Evolutionary conservation across 2,797 vertebrate species (phyloP), one percentile per base, ranked within the genome.

Genomic region (Anguilla obscura): DNA sequence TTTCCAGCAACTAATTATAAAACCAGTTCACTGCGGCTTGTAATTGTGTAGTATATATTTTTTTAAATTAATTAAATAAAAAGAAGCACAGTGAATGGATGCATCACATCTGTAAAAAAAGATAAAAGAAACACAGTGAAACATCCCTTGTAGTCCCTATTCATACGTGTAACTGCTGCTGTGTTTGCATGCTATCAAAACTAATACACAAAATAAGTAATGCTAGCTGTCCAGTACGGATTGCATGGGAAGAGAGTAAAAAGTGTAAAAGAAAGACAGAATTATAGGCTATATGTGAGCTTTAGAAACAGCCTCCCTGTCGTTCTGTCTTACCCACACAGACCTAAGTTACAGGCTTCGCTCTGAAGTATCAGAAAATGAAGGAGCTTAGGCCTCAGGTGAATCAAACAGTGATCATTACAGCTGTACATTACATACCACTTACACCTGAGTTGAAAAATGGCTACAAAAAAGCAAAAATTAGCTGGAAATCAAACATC

Each of bases 1-100:
- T 16, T 52, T 74, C 87, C 82, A n/a, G 45, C 54, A 16, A 12
- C 60, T 85, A 88, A 88, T 85, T 66, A 85, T 74, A 83, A 71
- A 69, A 88, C 69, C 87, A 76, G 40, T 52, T 85, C 84, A 85
- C 48, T 76, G 84, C 27, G 66, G 50, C 60, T 48, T 8, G 45
- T 48, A 82, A 82, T 48, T 45, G 8, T 82, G 45, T n/a, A 50
- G 21, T 10, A 48, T 24, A 24, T 14, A 40, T 45, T 45, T 45
- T 45, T 45, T 4, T 9, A 50, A 82, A 14, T 58, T 16, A n/a
- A 50, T 82, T 10, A 24, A 48, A 24, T 9, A n/a, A 50, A 50
- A 82, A 82, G 27, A 50, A n/a, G 24, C 50, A n/a, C 7, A 50
- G 9, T 82, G 45, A 80, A 82, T 82, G 45, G 6, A 48, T 50